Conservation (phyloP, 2,797 vertebrate genomes). For the Thamnophis elegans region DNA sequence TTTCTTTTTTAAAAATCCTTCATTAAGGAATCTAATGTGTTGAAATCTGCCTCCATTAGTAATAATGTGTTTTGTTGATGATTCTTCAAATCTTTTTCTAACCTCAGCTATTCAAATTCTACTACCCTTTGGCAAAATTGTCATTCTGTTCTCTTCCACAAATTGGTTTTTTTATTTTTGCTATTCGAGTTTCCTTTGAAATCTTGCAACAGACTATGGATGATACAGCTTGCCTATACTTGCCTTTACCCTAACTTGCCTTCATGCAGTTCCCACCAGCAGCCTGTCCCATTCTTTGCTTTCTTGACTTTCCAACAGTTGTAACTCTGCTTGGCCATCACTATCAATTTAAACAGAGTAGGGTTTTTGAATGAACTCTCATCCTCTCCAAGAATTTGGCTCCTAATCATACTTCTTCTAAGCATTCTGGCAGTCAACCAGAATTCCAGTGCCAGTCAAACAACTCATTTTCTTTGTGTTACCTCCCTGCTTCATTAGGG, state of each 20-base stretch:
- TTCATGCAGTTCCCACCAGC: not conserved
- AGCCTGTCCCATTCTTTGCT: not conserved
- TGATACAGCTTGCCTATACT: not conserved
- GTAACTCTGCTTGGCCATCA: not conserved
- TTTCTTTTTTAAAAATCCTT: not conserved
- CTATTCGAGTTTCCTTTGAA: not conserved
- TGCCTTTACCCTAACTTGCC: not conserved
- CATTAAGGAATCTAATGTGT: not conserved
- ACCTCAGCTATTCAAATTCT: not conserved
- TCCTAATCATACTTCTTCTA: not conserved
- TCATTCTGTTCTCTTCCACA: not conserved
- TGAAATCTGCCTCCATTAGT: not conserved
- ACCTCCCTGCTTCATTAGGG: not conserved
- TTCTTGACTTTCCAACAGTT: conserved; percentile 18
- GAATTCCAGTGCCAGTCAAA: not conserved
- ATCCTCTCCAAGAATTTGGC: not conserved
- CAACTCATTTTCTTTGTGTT: not conserved
- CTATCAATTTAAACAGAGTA: not conserved
- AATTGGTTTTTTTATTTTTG: not conserved
- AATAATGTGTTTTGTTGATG: not conserved
- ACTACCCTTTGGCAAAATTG: not conserved
- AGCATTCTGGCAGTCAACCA: not conserved
- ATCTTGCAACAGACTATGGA: not conserved
- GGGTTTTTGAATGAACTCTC: not conserved
- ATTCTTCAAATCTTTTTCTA: not conserved